Base-by-base conservation (phyloP, 2,113 vertebrate species). In the Gallinago paraguaiae region DNA sequence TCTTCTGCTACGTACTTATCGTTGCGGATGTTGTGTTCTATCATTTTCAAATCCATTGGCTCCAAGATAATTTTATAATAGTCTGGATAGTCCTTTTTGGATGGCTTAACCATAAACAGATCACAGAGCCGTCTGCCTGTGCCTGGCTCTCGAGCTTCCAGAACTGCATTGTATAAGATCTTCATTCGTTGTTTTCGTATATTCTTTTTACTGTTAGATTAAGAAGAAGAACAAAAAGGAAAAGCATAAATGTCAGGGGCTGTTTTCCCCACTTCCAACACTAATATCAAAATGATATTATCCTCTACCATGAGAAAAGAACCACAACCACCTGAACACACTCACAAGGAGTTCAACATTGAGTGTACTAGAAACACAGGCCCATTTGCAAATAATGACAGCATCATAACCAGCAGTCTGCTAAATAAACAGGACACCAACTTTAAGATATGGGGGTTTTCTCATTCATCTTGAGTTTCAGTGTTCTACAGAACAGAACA, bases 21-120 rank as follows among this genome's bases (percentile, higher is more conserved):
- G 17, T 98, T 98, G 69, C 99, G 99, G 95, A 99, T 99, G 97
- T 99, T 99, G 97, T 99, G 98, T 59, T 99, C 99, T 48, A 99
- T 98, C 95, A 98, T 99, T 97, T 99, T 99, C 97, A 99, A 97
- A 97, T 99, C 99, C 99, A 99, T 99, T 35, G 99, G 99, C 88
- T 99, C 99, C 97, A 99, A 97, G 93, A 99, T 99, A 82, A 99
- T 99, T 98, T 99, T 99, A 94, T 99, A 99, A 92, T 99, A 99
- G 97, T 99, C 99, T 30, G 99, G 99, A 90, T 99, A 99, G 97
- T 99, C 99, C 96, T 99, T 99, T 98, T 99, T 99, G 33, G 99
- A 99, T 71, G 99, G 99, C 78, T 99, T 99, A 90, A 99, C 98
- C 99, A 99, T 99, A 96, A 99, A 99, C 4, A 99, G 98, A 60